These are phyloP conservation scores for Passer montanus DNA, from an alignment of 2,113 vertebrate species.

Conservation along the genomic window DNA sequence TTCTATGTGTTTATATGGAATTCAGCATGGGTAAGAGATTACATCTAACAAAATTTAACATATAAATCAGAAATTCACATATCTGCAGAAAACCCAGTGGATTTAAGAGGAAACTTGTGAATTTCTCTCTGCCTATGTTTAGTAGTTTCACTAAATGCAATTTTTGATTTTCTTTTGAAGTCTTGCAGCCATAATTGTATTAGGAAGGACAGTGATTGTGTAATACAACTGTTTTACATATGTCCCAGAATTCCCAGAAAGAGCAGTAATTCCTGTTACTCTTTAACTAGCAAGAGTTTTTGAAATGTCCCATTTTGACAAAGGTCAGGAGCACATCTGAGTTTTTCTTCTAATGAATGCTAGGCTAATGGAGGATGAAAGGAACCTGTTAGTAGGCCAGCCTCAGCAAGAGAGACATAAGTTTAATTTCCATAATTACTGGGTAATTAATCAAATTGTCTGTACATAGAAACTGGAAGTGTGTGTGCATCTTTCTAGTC, in stretches of 20 bases:
- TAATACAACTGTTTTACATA: background rate
- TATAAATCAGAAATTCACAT: background rate
- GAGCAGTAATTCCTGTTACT: slow-evolving; percentile 32
- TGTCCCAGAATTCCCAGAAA: background rate
- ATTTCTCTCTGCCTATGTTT: background rate
- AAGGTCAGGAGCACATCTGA: slow-evolving; percentile 19
- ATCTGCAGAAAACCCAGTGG: background rate
- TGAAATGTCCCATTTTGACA: background rate
- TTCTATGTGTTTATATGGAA: background rate
- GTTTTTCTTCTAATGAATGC: background rate
- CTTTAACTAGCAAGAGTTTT: slow-evolving; percentile 32
- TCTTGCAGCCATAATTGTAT: background rate
- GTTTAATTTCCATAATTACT: slow-evolving; percentile 16
- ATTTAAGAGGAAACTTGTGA: background rate
- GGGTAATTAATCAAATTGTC: slow-evolving; percentile 11
- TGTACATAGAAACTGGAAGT: background rate
- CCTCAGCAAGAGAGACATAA: background rate
- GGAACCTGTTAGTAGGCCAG: background rate
- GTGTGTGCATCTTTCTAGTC: background rate
- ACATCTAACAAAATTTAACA: background rate
- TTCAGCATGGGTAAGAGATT: background rate
- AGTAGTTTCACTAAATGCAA: background rate
- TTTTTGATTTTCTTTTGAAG: background rate
- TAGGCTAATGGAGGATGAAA: slow-evolving; percentile 15
- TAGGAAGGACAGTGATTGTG: background rate